Percentiles rank a stretch among this genome's conserved stretches.
phyloP scores from a whole-genome alignment of 2,113 vertebrate genomes.

The Apodemus sylvaticus region DNA sequence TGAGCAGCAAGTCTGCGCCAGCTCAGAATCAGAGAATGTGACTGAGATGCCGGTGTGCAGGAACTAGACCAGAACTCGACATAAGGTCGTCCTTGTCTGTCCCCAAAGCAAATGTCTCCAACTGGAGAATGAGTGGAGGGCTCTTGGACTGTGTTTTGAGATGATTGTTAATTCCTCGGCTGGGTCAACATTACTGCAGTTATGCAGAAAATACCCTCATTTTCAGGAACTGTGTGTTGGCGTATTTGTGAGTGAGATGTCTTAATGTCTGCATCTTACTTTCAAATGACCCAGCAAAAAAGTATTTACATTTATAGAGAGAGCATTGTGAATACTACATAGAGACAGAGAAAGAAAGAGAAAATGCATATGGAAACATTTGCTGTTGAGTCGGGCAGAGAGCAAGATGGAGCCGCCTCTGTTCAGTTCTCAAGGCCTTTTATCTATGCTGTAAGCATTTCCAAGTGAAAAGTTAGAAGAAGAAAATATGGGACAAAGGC shows the following conservation, averaged over 20 bases:
- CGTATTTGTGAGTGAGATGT: neutral
- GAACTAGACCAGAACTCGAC: neutral
- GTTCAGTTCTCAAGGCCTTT: neutral
- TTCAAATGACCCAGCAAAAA: neutral
- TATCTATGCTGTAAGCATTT: neutral
- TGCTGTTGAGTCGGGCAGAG: neutral
- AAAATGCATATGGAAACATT: neutral
- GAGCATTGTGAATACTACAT: neutral
- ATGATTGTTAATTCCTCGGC: neutral
- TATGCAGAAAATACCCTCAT: neutral
- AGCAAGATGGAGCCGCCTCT: neutral
- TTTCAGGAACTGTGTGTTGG: neutral
- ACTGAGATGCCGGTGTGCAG: neutral
- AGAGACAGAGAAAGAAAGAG: neutral
- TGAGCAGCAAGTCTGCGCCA: neutral
- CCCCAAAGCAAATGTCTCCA: neutral
- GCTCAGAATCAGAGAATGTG: neutral
- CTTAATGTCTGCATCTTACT: neutral
- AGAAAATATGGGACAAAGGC: neutral
- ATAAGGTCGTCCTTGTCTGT: neutral
- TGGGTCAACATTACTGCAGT: neutral
- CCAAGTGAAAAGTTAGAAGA: conserved; percentile 3
- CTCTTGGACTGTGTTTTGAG: neutral
- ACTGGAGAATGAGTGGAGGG: neutral
- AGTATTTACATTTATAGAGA: neutral